Base-by-base conservation (phyloP, 2,797 vertebrate species). In the Peromyscus aztecus region DNA sequence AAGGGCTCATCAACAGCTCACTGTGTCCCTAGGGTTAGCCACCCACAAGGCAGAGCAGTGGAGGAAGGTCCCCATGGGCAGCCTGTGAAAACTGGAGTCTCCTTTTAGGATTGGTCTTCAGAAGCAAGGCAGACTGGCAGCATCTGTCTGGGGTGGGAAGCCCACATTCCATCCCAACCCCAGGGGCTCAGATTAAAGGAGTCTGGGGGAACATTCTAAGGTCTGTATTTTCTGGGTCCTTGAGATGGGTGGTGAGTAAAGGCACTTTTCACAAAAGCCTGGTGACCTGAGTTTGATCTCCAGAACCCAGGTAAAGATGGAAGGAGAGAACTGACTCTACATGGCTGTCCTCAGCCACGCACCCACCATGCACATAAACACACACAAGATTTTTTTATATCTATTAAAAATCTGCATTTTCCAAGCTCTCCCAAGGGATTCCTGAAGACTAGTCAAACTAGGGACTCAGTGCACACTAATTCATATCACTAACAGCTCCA, bases 381-480 rank as follows among this genome's bases (percentile, higher is more conserved):
- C 27, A 84, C 63, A 49, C 3, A 29, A 0, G 27, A 37, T 49
- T 61, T 67, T 82, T 67, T 52, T 13, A 84, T 34, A 6, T 87
- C 65, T 87, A 11, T 71, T 87, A 73, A 29, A 29, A 89, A 76
- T 59, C 37, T 61, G 55, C 29, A n/a, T 61, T 76, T 89, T 59
- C 52, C 12, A n/a, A 89, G 73, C 40, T 78, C 14, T 55, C 23
- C 24, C 37, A 84, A 37, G 9, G 52, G 69, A 97, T 52, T 90
- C 23, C 16, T 84, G 27, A 94, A 97, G 57, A 90, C 80, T 69
- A 78, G 43, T 31, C 34, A 94, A 61, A 52, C 78, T 75, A 73
- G 49, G 61, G 46, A 86, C 46, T 75, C 61, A 69, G 71, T 21
- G 14, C 73, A 91, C 29, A 67, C 24, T 57, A 95, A 89, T 84